Base-by-base conservation (phyloP, 2,888 invertebrate species). In the Drosophila fungiperda region DNA sequence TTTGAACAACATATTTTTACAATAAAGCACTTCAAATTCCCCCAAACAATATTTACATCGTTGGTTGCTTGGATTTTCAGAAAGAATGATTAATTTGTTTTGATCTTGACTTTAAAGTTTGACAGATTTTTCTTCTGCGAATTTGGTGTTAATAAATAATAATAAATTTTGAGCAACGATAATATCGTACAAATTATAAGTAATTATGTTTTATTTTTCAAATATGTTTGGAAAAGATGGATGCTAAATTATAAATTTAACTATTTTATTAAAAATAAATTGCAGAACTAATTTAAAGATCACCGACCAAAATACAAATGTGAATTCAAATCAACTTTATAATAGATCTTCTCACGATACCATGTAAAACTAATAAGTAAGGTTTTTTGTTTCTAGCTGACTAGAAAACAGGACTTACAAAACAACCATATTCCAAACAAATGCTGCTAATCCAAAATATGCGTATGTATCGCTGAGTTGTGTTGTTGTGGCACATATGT, bases 401-500 rank as follows among this genome's bases (percentile, higher is more conserved):
- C 26, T 12, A n/a, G 11, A n/a, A 29, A 67, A 40, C 8, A 48
- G 49, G 70, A 91, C 91, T 92, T 90, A 91, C 91, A 92, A 82
- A 73, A 92, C 87, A 80, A 91, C 91, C 91, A 91, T 91, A 86
- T 91, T 92, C 90, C 90, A 83, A 78, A 20, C 17, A 58, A 72
- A 68, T 68, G 54, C 35, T 62, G 58, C 66, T 75, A 89, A 77
- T 85, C 88, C 85, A 70, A 55, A 54, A 45, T 53, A 62, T 40
- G 48, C 54, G 55, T 55, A 6, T 35, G 11, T 61, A 1, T 38
- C 20, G 36, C 17, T 23, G 33, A 63, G 2, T 6, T n/a, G 50
- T 29, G 17, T 32, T 40, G 5, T 40, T 40, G 20, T 11, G 7
- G 38, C 36, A 57, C 57, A 57, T 40, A 55, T 29, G 38, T 55